Percentiles rank a stretch among this genome's conserved stretches.
These are phyloP conservation scores for Nesospiza acunhae DNA, from an alignment of 2,113 vertebrate species.

Conservation along the genomic window DNA sequence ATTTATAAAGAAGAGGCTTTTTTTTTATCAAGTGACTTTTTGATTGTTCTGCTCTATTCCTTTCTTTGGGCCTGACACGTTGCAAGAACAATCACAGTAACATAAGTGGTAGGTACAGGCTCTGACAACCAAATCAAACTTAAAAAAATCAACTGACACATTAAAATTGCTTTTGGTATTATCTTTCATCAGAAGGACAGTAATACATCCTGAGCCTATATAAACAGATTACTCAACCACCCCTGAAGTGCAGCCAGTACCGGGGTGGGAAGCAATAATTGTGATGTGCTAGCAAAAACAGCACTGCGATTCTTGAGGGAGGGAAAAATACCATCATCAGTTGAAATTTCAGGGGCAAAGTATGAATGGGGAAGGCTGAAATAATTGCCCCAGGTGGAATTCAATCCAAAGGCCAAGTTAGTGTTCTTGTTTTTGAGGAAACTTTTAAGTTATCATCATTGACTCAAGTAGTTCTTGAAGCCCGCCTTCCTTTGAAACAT, in stretches of 20 bases:
- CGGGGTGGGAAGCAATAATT: not conserved
- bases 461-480: not conserved
- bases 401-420: not conserved
- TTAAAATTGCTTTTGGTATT: slow-evolving; percentile 52
- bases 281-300: not conserved
- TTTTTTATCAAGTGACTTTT: not conserved
- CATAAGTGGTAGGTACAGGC: not conserved
- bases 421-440: not conserved
- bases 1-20: not conserved
- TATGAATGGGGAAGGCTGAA: not conserved
- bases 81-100: slow-evolving; percentile 22
- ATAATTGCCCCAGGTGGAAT: not conserved
- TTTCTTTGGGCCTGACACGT: not conserved
- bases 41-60: not conserved
- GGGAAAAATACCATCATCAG: not conserved
- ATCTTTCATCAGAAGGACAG: slow-evolving; percentile 15
- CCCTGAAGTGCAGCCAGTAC: slow-evolving; percentile 8
- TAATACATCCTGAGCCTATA: slow-evolving; percentile 3
- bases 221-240: slow-evolving; percentile 35
- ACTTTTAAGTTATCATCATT: not conserved
- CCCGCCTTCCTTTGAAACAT: not conserved
- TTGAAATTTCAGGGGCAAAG: not conserved
- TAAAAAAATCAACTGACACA: slow-evolving; percentile 1
- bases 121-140: slow-evolving; percentile 42
- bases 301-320: not conserved